Conservation (phyloP, 2,888 invertebrate species). For the Agonopterix alstromeriana region DNA sequence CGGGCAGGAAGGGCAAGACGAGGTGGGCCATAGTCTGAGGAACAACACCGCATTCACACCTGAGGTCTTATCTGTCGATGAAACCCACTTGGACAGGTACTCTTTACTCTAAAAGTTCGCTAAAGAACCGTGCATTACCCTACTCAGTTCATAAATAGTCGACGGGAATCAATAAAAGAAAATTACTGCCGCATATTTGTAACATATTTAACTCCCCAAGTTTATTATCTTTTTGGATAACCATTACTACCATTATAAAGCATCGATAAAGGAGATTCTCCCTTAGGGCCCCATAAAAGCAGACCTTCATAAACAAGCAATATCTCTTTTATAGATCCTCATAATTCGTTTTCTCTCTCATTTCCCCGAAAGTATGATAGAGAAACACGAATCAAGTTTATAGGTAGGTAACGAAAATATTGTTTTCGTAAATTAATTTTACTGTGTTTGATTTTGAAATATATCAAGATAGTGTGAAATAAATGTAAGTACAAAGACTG, state of each 20-base stretch:
- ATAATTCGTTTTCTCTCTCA: constrained; percentile 50
- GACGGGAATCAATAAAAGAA: neutral
- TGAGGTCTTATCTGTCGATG: too few relatives aligned
- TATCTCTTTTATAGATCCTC: constrained; percentile 55
- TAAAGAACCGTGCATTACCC: too few relatives aligned
- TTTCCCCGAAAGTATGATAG: constrained; percentile 32
- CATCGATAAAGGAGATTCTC: constrained; percentile 54
- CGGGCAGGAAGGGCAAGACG: too few relatives aligned
- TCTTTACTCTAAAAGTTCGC: too few relatives aligned
- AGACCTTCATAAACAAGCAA: constrained; percentile 68
- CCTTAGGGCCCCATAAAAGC: constrained; percentile 53
- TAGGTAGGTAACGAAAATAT: neutral
- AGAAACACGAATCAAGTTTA: constrained; percentile 22
- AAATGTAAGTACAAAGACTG: neutral
- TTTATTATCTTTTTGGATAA: constrained; percentile 54
- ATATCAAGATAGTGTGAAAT: neutral
- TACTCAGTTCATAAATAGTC: too few relatives aligned
- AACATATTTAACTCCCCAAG: constrained; percentile 27
- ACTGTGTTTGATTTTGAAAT: too few relatives aligned
- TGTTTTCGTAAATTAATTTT: neutral
- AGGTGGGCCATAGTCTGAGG: too few relatives aligned
- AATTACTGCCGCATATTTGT: constrained; percentile 15
- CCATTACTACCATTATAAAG: constrained; percentile 51
- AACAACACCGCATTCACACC: too few relatives aligned
- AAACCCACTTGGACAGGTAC: too few relatives aligned